A percentile compares a stretch with the other conserved stretches of the same genome.
phyloP scores from a whole-genome alignment of 2,797 vertebrate genomes.

The Aphelocoma californica region DNA sequence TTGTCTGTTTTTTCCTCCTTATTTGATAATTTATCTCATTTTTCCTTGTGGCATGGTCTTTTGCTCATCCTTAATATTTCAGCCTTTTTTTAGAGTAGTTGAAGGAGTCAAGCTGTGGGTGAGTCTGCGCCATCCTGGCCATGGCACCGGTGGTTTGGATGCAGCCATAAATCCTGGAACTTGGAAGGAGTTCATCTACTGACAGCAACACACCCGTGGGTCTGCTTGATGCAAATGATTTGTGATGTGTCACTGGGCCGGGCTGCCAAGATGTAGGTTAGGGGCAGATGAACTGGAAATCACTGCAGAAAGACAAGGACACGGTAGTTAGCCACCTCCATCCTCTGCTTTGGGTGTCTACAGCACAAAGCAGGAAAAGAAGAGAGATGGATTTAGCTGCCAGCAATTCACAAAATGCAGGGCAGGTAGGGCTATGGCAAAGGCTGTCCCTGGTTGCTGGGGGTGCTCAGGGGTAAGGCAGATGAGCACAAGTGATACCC shows the following conservation, averaged over 20 bases:
- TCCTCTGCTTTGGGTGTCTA: not conserved
- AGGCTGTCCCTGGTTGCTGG: not conserved
- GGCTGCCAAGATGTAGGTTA: not conserved
- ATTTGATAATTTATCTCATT: not conserved
- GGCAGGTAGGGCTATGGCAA: not conserved
- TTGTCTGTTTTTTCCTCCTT: not conserved
- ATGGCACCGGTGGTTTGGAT: not conserved
- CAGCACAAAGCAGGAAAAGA: not conserved
- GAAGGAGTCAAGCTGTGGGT: not conserved
- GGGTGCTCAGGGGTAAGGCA: not conserved
- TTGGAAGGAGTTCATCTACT: not conserved
- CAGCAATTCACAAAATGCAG: not conserved
- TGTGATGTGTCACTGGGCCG: not conserved
- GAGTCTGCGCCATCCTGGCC: not conserved
- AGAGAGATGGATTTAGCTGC: not conserved
- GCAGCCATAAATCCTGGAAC: not conserved
- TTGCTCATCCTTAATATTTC: not conserved
- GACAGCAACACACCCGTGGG: rapidly evolving
- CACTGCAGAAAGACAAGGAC: rapidly evolving
- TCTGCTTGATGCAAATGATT: not conserved
- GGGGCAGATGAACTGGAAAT: not conserved
- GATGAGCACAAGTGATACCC: rapidly evolving
- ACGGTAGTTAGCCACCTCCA: not conserved
- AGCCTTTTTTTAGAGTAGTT: not conserved
- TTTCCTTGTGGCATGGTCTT: not conserved